These are phyloP conservation scores for Aphidoletes aphidimyza DNA, from an alignment of 2,888 invertebrate genomes.

Conservation along the genomic window DNA sequence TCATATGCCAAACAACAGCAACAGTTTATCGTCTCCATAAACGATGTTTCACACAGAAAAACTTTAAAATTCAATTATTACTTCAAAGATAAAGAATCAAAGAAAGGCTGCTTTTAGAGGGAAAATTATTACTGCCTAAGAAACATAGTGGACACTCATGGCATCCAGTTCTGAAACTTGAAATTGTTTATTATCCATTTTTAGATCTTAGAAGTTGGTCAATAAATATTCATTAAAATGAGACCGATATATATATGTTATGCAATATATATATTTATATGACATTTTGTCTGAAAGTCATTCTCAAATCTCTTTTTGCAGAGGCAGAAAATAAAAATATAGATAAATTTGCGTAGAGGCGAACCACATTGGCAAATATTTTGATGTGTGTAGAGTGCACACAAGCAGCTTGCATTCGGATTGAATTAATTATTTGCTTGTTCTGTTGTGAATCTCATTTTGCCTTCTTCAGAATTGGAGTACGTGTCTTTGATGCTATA, in stretches of 20 bases:
- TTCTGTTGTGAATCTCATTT: neutral
- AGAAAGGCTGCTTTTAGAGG: too few relatives aligned
- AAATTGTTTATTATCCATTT: too few relatives aligned
- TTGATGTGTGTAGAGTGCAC: slow-evolving; percentile 16
- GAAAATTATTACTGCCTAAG: too few relatives aligned
- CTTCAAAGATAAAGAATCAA: too few relatives aligned
- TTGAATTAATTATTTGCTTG: neutral
- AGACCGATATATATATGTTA: too few relatives aligned
- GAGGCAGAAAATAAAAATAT: neutral
- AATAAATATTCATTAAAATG: too few relatives aligned
- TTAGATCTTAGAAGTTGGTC: too few relatives aligned
- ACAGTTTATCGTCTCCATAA: neutral
- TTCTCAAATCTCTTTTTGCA: neutral
- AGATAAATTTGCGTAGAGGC: neutral
- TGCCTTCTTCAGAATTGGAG: neutral
- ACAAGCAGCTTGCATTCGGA: neutral
- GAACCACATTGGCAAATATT: slow-evolving; percentile 12
- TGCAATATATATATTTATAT: too few relatives aligned
- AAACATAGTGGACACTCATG: too few relatives aligned
- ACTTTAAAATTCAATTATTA: neutral
- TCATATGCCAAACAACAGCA: neutral
- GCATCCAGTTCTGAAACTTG: too few relatives aligned
- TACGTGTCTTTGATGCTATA: too few relatives aligned
- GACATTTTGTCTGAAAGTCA: too few relatives aligned
- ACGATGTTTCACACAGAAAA: neutral